Percentiles rank a stretch among this genome's conserved stretches.
phyloP scores from a whole-genome alignment of 1,140 invertebrate species.

The Magallana angulata region DNA sequence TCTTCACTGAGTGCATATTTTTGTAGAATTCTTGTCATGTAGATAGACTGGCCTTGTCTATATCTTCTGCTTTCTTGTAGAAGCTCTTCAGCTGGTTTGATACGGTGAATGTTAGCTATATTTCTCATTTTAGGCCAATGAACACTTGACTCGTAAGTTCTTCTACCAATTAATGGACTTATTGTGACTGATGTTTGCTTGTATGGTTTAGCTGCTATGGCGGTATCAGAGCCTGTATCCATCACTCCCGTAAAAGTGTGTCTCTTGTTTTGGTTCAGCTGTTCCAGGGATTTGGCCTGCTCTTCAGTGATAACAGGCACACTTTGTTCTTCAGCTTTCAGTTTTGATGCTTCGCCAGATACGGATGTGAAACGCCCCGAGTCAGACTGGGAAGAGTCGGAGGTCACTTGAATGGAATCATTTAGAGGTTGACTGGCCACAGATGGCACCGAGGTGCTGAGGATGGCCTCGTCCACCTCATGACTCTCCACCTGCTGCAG shows the following conservation, averaged over 20 bases:
- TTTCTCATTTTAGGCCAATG: constrained; percentile 52
- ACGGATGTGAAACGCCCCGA: not conserved
- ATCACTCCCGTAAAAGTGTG: constrained; percentile 26
- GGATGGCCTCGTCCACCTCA: constrained; percentile 4
- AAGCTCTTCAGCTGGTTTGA: constrained; percentile 75
- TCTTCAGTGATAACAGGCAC: constrained; percentile 24
- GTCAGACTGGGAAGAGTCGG: constrained; percentile 2
- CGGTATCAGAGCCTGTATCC: constrained; percentile 18
- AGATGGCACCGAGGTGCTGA: not conserved
- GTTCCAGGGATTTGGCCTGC: constrained; percentile 17
- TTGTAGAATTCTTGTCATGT: constrained; percentile 70
- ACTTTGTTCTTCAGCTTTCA: not conserved
- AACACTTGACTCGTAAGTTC: constrained; percentile 43
- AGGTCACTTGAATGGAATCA: constrained; percentile 25
- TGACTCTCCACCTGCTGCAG: not conserved
- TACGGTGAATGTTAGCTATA: constrained; percentile 53
- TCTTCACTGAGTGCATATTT: constrained; percentile 66
- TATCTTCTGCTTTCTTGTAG: constrained; percentile 74
- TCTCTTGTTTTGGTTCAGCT: constrained; percentile 15
- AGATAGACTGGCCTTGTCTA: constrained; percentile 72
- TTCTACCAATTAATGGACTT: constrained; percentile 45
- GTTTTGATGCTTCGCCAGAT: not conserved
- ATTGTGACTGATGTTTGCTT: constrained; percentile 35
- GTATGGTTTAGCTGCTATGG: constrained; percentile 6
- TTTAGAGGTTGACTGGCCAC: constrained; percentile 7